phyloP scores from a whole-genome alignment of 2,888 invertebrate genomes.

The Nephrotoma appendiculata region DNA sequence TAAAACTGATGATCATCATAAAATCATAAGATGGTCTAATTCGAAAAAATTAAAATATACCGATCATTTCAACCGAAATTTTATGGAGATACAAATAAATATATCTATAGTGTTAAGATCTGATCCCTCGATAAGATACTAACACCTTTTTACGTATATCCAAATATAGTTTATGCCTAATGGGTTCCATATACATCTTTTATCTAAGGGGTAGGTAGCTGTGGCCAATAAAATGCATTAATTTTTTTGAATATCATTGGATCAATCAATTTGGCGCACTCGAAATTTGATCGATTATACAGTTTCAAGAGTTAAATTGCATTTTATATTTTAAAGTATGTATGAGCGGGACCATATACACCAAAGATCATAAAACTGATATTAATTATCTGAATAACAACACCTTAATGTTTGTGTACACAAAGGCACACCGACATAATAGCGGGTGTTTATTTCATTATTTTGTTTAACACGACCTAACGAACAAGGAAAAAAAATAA shows the following conservation, averaged over 20 bases:
- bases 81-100: neutral
- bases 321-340: neutral
- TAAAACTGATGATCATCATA: neutral
- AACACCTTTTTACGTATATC: neutral
- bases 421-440: neutral
- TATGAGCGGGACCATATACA: neutral
- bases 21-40: neutral
- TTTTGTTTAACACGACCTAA: neutral
- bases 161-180: neutral
- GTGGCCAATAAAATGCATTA: neutral
- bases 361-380: neutral
- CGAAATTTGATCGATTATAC: neutral
- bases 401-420: neutral
- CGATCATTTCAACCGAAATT: neutral
- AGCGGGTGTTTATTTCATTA: neutral
- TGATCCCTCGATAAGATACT: neutral
- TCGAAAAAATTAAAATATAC: neutral
- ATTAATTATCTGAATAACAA: neutral
- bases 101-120: neutral
- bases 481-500: neutral
- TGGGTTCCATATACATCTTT: neutral
- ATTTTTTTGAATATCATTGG: neutral
- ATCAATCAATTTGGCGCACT: neutral
- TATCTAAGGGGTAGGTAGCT: neutral
- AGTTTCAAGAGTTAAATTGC: neutral